phyloP scores from a whole-genome alignment of 2,888 invertebrate species.

The Drosophila robusta region DNA sequence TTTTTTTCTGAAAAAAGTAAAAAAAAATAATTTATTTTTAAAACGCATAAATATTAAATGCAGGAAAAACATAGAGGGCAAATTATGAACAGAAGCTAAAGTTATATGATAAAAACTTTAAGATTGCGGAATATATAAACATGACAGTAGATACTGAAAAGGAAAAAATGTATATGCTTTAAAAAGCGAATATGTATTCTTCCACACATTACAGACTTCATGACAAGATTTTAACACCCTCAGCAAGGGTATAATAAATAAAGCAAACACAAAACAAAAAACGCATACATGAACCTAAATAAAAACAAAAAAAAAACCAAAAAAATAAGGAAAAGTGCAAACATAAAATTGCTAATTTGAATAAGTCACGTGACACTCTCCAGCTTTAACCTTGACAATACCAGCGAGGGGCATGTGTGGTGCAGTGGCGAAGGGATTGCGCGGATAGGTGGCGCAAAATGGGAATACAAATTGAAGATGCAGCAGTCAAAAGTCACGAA shows the following conservation, averaged over 20 bases:
- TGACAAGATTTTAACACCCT: not conserved
- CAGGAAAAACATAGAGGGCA: no score
- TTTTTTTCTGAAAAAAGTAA: no score
- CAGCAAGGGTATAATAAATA: conserved; percentile 3
- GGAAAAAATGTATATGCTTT: not conserved
- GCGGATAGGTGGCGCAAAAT: not conserved
- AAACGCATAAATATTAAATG: no score
- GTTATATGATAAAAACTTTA: no score
- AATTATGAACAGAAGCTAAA: no score
- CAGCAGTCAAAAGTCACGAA: conserved; percentile 13
- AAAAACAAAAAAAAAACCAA: conserved; percentile 20
- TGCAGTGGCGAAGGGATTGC: not conserved
- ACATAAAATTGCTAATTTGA: conserved; percentile 79
- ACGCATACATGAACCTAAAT: conserved; percentile 19
- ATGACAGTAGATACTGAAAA: no score
- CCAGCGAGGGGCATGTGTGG: not conserved
- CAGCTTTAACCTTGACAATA: conserved; percentile 45
- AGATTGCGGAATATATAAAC: no score
- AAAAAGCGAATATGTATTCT: not conserved
- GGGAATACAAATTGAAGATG: conserved; percentile 34
- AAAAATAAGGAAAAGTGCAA: conserved; percentile 53
- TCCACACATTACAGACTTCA: not conserved
- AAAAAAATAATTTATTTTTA: no score
- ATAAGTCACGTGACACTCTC: conserved; percentile 77
- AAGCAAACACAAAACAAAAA: conserved; percentile 7